These are phyloP conservation scores for Aegotheles bennettii DNA, from an alignment of 2,113 vertebrate genomes.

Conservation along the genomic window DNA sequence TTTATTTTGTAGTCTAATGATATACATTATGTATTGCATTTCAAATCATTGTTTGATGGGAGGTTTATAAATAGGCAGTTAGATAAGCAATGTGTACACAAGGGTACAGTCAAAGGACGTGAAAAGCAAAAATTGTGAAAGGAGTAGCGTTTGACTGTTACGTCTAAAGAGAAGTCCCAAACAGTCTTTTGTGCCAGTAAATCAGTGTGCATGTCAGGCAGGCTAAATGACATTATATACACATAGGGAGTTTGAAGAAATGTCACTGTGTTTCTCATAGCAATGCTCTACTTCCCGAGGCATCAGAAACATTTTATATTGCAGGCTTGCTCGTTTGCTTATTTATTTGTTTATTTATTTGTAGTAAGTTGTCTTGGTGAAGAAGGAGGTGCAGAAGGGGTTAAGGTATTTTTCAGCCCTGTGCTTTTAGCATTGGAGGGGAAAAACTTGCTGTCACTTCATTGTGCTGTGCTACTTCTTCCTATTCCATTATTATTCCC, in stretches of 20 bases:
- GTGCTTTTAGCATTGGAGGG: background rate
- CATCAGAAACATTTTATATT: background rate
- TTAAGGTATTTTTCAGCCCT: background rate
- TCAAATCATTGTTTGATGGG: background rate
- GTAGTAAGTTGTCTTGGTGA: background rate
- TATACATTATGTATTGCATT: background rate
- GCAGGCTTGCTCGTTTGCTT: too few species aligned
- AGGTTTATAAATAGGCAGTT: background rate
- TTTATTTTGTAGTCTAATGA: background rate
- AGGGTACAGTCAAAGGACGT: background rate
- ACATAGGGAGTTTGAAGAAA: background rate
- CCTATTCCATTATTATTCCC: background rate
- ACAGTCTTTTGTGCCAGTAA: background rate
- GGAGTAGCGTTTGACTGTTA: background rate
- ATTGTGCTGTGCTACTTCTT: background rate
- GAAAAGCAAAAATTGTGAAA: background rate
- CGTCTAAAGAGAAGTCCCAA: background rate
- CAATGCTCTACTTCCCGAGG: background rate
- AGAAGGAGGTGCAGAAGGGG: background rate
- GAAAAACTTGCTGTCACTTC: background rate
- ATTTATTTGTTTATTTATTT: background rate
- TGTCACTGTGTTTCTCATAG: background rate
- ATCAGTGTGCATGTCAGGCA: background rate
- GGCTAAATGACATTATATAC: background rate
- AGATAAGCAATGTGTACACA: background rate